These are phyloP conservation scores for Cyprinodon tularosa DNA, from an alignment of 2,113 vertebrate species.

Conservation along the genomic window DNA sequence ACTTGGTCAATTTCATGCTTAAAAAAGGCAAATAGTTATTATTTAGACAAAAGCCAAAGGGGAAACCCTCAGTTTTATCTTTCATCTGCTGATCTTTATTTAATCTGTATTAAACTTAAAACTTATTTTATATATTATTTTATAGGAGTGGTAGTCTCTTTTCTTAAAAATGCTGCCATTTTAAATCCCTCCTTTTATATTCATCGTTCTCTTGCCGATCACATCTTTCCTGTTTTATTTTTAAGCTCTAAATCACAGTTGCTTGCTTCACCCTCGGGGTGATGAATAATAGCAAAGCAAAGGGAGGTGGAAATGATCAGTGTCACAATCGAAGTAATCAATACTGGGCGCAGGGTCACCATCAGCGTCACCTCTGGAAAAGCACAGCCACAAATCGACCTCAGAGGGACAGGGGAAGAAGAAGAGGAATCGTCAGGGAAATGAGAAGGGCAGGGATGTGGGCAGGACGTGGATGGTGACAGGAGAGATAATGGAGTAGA, in stretches of 20 bases:
- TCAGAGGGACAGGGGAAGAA: conserved; percentile 30
- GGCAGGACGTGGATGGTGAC: conserved; percentile 47
- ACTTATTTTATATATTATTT: conserved; percentile 19
- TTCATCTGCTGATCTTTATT: conserved; percentile 7
- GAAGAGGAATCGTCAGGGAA: conserved; percentile 30
- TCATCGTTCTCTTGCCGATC: conserved; percentile 47
- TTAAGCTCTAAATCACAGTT: conserved; percentile 57
- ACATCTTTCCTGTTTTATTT: conserved; percentile 39
- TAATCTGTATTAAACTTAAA: conserved; percentile 1
- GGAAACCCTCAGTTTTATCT: not conserved
- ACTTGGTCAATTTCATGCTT: not conserved
- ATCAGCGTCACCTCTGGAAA: conserved; percentile 41
- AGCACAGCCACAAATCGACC: conserved; percentile 35
- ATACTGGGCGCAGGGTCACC: conserved; percentile 48
- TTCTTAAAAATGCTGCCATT: not conserved
- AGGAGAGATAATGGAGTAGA: conserved; percentile 50
- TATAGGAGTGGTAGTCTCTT: conserved; percentile 22
- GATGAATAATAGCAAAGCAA: conserved; percentile 16
- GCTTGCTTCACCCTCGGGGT: conserved; percentile 47
- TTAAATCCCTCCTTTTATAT: conserved; percentile 30
- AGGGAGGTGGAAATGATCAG: conserved; percentile 39
- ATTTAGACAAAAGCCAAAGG: not conserved
- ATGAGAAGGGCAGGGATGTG: conserved; percentile 49
- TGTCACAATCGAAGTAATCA: conserved; percentile 56
- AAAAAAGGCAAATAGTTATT: not conserved